Evolutionary conservation across 2,888 invertebrate species (phyloP).

Genomic region (Polia nebulosa): DNA sequence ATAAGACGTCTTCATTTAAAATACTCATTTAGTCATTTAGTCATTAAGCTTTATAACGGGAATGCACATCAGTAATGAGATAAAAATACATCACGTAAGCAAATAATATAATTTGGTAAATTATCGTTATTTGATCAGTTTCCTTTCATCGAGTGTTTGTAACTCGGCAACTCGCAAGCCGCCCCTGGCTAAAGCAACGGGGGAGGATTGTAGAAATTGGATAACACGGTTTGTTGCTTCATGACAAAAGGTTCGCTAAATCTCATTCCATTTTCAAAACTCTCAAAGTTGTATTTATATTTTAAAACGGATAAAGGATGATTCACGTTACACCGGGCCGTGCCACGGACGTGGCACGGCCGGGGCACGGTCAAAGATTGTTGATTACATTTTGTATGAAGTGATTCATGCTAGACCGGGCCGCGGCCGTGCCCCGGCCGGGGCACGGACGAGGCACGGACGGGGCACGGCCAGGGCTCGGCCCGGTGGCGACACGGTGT

Average conservation of each 20-base stretch:
- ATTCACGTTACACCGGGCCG: no score
- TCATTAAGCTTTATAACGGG: not conserved
- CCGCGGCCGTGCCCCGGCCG: no score
- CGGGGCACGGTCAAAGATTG: no score
- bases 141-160: slow-evolving; percentile 68
- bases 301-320: slow-evolving; percentile 23
- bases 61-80: slow-evolving; percentile 6
- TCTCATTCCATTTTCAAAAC: slow-evolving; percentile 65
- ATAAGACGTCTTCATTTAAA: not conserved
- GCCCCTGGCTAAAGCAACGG: slow-evolving; percentile 63
- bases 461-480: no score
- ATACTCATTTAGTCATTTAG: not conserved
- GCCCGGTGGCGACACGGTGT: no score
- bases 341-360: no score
- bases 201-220: slow-evolving; percentile 79
- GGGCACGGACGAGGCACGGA: no score
- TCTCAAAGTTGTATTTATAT: slow-evolving; percentile 40
- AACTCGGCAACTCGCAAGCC: slow-evolving; percentile 46
- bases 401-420: no score
- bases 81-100: slow-evolving; percentile 22
- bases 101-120: slow-evolving; percentile 43
- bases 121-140: slow-evolving; percentile 71
- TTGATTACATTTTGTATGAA: no score
- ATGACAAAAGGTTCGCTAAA: slow-evolving; percentile 73
- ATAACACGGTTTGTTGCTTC: slow-evolving; percentile 79